Percentiles rank a stretch among this genome's conserved stretches.
Conservation (phyloP, 1,140 invertebrate genomes). For the Andrena cerasifolii region DNA sequence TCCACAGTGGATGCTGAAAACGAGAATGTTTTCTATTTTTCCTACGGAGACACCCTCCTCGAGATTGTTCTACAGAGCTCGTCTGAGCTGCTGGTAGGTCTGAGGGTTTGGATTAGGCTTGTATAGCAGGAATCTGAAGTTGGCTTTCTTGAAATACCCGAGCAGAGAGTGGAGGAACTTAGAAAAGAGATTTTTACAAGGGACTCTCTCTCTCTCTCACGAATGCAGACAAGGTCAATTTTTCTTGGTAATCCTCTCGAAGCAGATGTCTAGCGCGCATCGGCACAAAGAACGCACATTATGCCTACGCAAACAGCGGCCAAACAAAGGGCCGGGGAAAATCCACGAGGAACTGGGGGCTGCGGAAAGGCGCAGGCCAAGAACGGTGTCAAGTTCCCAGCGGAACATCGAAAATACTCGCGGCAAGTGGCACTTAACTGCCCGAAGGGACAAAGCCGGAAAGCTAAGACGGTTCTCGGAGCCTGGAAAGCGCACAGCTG, state of each 20-base stretch:
- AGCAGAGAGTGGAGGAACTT: too few relatives aligned
- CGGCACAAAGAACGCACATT: not conserved
- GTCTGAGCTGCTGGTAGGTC: too few relatives aligned
- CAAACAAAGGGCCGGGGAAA: slow-evolving; percentile 16
- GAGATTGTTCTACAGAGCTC: too few relatives aligned
- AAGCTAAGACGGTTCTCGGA: not conserved
- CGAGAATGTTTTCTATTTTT: not conserved
- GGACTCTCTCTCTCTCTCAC: too few relatives aligned
- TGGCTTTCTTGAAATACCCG: too few relatives aligned
- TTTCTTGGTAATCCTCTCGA: too few relatives aligned
- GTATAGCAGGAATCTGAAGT: too few relatives aligned
- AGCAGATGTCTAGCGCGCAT: not conserved
- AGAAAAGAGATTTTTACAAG: too few relatives aligned
- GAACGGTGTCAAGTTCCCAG: slow-evolving; percentile 43
- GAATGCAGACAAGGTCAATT: too few relatives aligned
- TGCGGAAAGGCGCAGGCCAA: not conserved
- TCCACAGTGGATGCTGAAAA: not conserved
- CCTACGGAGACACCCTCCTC: slow-evolving; percentile 40
- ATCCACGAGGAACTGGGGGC: slow-evolving; percentile 1
- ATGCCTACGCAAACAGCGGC: not conserved
- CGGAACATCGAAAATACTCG: slow-evolving; percentile 56
- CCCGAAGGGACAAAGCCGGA: slow-evolving; percentile 20
- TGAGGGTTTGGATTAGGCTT: too few relatives aligned
- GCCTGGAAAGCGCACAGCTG: slow-evolving; percentile 1
- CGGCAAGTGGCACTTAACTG: slow-evolving; percentile 18